Evolutionary conservation across 2,888 invertebrate genomes (phyloP).

Genomic region (Morpho achilles): DNA sequence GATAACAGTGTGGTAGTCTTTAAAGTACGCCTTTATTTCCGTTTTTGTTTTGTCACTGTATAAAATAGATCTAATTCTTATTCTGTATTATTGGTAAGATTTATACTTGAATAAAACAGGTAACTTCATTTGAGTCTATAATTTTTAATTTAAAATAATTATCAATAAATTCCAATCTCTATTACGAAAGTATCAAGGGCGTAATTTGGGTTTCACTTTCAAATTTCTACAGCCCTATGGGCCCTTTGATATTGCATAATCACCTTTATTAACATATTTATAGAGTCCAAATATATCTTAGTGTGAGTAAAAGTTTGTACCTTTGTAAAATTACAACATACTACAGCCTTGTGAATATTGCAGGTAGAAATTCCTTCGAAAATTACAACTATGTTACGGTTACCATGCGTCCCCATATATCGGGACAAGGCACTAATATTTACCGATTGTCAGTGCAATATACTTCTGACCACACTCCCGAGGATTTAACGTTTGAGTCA

Average conservation of each 20-base stretch:
- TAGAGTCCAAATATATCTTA: conserved; percentile 8
- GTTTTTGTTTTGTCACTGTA: too few species aligned
- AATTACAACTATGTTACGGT: conserved; percentile 13
- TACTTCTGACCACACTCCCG: too few species aligned
- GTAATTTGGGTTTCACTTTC: conserved; percentile 1
- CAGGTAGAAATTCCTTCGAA: conserved; percentile 26
- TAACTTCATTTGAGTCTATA: too few species aligned
- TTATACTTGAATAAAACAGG: too few species aligned
- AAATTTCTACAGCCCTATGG: conserved; percentile 5
- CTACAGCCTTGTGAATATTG: conserved; percentile 21
- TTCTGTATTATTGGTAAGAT: too few species aligned
- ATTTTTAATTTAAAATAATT: background rate
- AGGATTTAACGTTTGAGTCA: too few species aligned
- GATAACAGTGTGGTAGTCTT: too few species aligned
- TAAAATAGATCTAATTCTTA: too few species aligned
- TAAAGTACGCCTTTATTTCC: too few species aligned
- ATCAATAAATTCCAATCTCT: background rate
- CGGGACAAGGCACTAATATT: too few species aligned
- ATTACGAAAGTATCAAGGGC: background rate
- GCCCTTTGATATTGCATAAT: conserved; percentile 15
- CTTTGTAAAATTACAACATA: conserved; percentile 22
- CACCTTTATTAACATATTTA: conserved; percentile 3
- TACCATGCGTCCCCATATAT: background rate
- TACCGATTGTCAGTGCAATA: too few species aligned
- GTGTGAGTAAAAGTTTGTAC: conserved; percentile 20